Evolutionary conservation across 1,140 invertebrate species (phyloP).

Genomic region (Drosophila subobscura): DNA sequence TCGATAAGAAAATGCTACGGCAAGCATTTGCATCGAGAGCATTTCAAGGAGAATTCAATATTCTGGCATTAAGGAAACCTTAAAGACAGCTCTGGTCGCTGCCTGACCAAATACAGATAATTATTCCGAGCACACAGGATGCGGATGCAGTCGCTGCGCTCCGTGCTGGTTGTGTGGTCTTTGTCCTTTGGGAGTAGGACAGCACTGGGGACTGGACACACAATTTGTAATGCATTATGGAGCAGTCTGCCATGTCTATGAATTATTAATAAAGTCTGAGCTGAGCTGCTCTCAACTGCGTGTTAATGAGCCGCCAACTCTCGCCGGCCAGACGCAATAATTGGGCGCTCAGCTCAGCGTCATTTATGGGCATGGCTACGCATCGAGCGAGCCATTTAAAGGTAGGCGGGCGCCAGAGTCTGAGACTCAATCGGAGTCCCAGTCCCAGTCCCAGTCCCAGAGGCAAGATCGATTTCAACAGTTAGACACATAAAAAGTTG

Average conservation of each 20-base stretch:
- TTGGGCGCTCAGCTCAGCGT: conserved; percentile 52
- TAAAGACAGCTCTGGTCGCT: background rate
- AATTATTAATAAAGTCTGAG: conserved; percentile 70
- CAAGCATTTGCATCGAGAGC: too few relatives aligned
- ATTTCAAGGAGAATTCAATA: background rate
- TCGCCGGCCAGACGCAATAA: conserved; percentile 74
- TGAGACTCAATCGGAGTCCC: background rate
- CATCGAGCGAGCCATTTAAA: conserved; percentile 50
- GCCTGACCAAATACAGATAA: conserved; percentile 47
- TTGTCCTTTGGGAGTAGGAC: conserved; percentile 54
- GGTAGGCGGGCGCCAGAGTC: conserved; percentile 49
- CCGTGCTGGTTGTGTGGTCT: background rate
- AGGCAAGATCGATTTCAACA: conserved; percentile 20
- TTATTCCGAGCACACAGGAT: conserved; percentile 43
- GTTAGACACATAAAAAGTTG: conserved; percentile 56
- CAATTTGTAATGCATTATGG: conserved; percentile 80
- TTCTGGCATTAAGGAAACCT: background rate
- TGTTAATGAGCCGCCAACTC: conserved; percentile 79
- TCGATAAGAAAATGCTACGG: too few relatives aligned
- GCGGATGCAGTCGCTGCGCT: conserved; percentile 23
- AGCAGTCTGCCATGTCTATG: conserved; percentile 63
- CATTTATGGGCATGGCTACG: conserved; percentile 65
- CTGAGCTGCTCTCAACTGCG: conserved; percentile 49
- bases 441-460: background rate
- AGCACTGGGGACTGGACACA: conserved; percentile 6